Evolutionary conservation across 2,888 invertebrate species (phyloP).

Genomic region (Pecten maximus): DNA sequence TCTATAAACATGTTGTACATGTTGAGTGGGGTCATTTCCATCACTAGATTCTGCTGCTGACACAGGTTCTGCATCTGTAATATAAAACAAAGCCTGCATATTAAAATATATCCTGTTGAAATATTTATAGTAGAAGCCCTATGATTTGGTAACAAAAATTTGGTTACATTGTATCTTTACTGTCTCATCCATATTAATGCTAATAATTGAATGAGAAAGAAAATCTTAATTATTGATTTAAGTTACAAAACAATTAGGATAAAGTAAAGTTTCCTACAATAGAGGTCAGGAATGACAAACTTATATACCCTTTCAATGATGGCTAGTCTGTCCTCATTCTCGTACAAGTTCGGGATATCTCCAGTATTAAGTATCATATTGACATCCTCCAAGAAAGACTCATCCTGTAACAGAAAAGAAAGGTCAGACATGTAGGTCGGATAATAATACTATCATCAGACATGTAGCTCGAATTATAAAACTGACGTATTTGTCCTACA

Average conservation of each 20-base stretch:
- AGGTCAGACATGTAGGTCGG: background rate
- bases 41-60: constrained; percentile 76
- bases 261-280: background rate
- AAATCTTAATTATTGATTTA: too few species aligned
- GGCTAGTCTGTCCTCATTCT: constrained; percentile 81
- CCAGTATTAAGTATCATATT: constrained; percentile 82
- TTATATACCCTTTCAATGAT: constrained; percentile 81
- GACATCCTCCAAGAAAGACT: constrained; percentile 81
- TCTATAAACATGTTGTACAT: constrained; percentile 82
- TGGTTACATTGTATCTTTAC: too few species aligned
- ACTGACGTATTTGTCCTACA: background rate
- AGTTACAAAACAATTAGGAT: too few species aligned
- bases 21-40: constrained; percentile 80
- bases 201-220: too few species aligned
- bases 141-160: too few species aligned
- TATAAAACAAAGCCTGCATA: background rate
- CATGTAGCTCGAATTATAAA: too few species aligned
- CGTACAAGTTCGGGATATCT: constrained; percentile 82
- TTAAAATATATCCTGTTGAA: too few species aligned
- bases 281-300: background rate
- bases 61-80: constrained; percentile 79
- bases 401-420: constrained; percentile 72
- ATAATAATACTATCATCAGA: background rate
- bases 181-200: too few species aligned
- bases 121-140: too few species aligned